These are phyloP conservation scores for Antheraea yamamai DNA, from an alignment of 2,888 invertebrate species.

Conservation along the genomic window DNA sequence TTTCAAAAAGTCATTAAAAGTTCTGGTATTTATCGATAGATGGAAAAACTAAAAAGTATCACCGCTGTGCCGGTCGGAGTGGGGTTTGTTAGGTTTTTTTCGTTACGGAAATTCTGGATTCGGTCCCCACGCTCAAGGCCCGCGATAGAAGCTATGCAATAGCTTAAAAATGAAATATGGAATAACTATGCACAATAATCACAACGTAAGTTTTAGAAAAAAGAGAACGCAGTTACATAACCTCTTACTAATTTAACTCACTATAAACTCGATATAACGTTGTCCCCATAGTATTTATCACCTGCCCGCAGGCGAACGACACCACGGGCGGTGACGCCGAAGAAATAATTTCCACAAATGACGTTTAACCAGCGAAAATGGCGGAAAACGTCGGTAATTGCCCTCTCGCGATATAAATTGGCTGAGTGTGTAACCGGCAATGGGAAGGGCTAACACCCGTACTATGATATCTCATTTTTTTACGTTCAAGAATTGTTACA, in stretches of 20 bases:
- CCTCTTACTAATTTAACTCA: conserved; percentile 28
- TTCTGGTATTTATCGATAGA: too few species aligned
- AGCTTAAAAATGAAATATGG: too few species aligned
- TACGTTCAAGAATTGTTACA: neutral
- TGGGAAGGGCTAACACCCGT: conserved; percentile 52
- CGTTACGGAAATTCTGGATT: too few species aligned
- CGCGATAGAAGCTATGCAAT: too few species aligned
- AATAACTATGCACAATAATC: too few species aligned
- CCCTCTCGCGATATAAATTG: conserved; percentile 75
- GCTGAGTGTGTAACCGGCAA: conserved; percentile 70
- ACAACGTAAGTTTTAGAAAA: neutral
- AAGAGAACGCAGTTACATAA: neutral
- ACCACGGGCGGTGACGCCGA: conserved; percentile 41
- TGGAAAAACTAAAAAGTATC: too few species aligned
- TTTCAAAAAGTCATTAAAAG: too few species aligned
- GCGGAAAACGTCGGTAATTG: conserved; percentile 70
- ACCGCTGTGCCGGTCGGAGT: too few species aligned
- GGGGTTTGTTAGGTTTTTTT: too few species aligned
- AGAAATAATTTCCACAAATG: conserved; percentile 71
- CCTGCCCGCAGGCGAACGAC: conserved; percentile 51
- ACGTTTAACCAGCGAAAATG: conserved; percentile 67
- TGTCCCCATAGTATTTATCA: conserved; percentile 43
- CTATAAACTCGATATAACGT: conserved; percentile 29
- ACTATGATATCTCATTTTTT: conserved; percentile 43
- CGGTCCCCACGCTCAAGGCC: too few species aligned